Evolutionary conservation across 1,140 invertebrate genomes (phyloP), one percentile per base, ranked within the genome.

Genomic region (Sesamia nonagrioides): DNA sequence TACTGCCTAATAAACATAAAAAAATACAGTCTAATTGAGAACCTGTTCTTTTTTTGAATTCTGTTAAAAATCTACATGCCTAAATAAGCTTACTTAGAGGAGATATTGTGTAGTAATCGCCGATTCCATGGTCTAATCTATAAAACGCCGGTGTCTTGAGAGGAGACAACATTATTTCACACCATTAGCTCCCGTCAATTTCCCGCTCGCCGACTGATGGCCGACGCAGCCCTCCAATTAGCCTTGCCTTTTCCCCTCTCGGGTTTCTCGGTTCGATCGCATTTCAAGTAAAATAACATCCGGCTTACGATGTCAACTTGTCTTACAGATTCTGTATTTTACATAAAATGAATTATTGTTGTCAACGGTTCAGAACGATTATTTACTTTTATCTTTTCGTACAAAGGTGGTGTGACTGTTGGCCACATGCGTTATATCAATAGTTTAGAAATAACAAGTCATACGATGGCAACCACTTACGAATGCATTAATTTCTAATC

Each of bases 281-380:
- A 68, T 68, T 68, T 68, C 63, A 68, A 50, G 45, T 42, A 42
- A 33, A 68, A 68, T 68, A 48, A 68, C 42, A 50, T 68, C 45
- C 63, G 63, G 18, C 40, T 68, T 68, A 68, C 63, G 42, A 48
- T 48, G 17, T 63, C 42, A 63, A 18, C 37, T 35, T 40, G 35
- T 9, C 21, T 63, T 63, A 63, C 60, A 18, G 60, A 42, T 42
- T 63, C 9, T 18, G 60, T 17, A 21, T 6, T 56, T 27, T 15
- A 63, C 21, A 13, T 21, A 56, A 56, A 13, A 56, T 21, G n/a
- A 6, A 2, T 15, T 50, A n/a, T 50, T 50, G 5, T 11, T 45
- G 42, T 11, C 42, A 9, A 45, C 8, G 42, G 42, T 2, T 45
- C 0, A 27, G 3, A 27, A 27, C 27, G 27, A 27, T 27, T 27